Evolutionary conservation across 2,113 vertebrate genomes (phyloP), one percentile per base, ranked within the genome.

Genomic region (Brienomyrus brachyistius): DNA sequence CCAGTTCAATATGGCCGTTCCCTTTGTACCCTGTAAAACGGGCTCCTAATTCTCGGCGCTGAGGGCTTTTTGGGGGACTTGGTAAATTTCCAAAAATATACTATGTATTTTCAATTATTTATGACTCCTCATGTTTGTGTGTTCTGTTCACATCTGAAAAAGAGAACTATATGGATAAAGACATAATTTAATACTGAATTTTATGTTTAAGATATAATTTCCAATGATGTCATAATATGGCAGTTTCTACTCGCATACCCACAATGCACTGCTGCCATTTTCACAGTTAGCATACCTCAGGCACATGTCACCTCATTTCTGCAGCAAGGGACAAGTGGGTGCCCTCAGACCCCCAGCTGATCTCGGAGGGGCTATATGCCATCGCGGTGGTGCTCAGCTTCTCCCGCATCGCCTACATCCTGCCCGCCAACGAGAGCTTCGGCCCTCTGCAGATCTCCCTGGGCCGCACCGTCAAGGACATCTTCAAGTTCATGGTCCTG

Each of bases 401-500:
- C 92, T 97, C 97, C 51, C 96, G 97, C 17, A 97, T 98, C 0
- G 97, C 97, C 0, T 98, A 98, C 90, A 98, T 98, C 90, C 96
- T 98, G 87, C 97, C 97, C n/a, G 97, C 97, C 19, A 98, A 98
- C 23, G 97, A 98, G 93, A 98, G 97, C 92, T 98, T 98, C 50
- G 97, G 97, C 4, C 97, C 97, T n/a, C 91, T 98, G 59, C 97
- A 98, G 95, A 98, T 98, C 93, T 98, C 97, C 1, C 96, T 98
- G 21, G 97, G 97, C 70, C 96, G 97, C 90, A 98, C 97, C 1
- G 97, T 98, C 50, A 98, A 98, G 92, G 97, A 98, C 93, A 98
- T 98, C 92, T 98, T 98, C 94, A 98, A 98, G 94, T 98, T 98
- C 92, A 98, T 98, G 97, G 97, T 98, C 89, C 97, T 98, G 91